Base-by-base conservation (phyloP, 2,113 vertebrate species). In the Boulengeromyrus knoepffleri region DNA sequence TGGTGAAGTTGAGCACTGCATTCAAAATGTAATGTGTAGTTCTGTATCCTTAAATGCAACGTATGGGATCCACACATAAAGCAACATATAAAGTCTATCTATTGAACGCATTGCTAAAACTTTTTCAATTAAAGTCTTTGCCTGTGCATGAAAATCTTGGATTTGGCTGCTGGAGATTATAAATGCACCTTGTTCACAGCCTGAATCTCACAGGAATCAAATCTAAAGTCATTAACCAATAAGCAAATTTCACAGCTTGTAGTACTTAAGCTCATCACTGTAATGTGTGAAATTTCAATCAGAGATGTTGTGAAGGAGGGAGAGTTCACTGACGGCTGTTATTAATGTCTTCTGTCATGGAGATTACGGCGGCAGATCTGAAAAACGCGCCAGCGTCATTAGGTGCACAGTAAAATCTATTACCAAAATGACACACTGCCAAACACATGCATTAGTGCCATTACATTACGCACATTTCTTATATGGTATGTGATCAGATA, bases 201-300 rank as follows among this genome's bases (percentile, higher is more conserved):
- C 93, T 92, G 92, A 95, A 95, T 95, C 95, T 96, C 96, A 94
- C 93, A 96, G 96, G 95, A 97, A 97, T 95, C 96, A 96, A 96
- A 96, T 96, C 93, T 93, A 95, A 96, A 95, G 94, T 95, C 94
- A 95, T 91, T 96, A 96, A 97, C 94, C 94, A 92, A 94, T 94
- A 94, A 97, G 96, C 96, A 95, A 96, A 97, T 97, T 97, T 98
- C 97, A 96, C 97, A 97, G 96, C 96, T 97, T 96, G 96, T 96
- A 96, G 95, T 96, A 95, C 97, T 97, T 96, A 96, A 96, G 96
- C 96, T 97, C 97, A 97, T 98, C 97, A 97, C 97, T 97, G 97
- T 96, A 97, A 97, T 93, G 97, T 97, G 97, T 98, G 97, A 99
- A 98, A 98, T 98, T 98, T 97, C 98, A 98, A 99, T 98, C 97